Percentiles rank a stretch among this genome's conserved stretches.
These are phyloP conservation scores for Hyposoter dolosus DNA, from an alignment of 2,888 invertebrate genomes.

Conservation along the genomic window DNA sequence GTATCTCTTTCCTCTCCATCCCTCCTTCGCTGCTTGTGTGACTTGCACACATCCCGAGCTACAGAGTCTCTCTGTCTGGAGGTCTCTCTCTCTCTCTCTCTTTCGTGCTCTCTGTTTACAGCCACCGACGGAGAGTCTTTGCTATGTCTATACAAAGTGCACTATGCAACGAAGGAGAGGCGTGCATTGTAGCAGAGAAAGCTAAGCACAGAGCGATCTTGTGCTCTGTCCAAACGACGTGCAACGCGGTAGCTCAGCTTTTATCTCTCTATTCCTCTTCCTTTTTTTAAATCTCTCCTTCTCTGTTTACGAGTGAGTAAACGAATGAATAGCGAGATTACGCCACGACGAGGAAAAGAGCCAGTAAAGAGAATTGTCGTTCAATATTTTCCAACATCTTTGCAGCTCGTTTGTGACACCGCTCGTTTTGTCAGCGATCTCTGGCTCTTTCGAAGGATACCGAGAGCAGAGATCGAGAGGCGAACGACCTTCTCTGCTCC, in stretches of 20 bases:
- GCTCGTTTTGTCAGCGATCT: conserved; percentile 69
- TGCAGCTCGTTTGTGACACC: conserved; percentile 68
- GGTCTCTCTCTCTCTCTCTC: conserved; percentile 9
- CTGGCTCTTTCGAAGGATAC: conserved; percentile 55
- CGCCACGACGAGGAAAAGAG: conserved; percentile 47
- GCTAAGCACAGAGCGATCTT: conserved; percentile 58
- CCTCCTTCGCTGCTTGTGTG: conserved; percentile 68
- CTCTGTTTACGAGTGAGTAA: not conserved
- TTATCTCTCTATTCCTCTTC: conserved; percentile 24
- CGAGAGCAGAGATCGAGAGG: conserved; percentile 38
- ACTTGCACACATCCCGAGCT: conserved; percentile 67
- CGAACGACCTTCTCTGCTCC: conserved; percentile 37
- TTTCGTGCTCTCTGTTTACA: conserved; percentile 6
- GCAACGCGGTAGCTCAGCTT: conserved; percentile 56
- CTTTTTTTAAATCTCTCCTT: conserved; percentile 30
- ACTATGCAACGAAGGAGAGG: conserved; percentile 40
- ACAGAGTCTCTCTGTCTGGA: not conserved
- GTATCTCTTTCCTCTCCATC: conserved; percentile 52
- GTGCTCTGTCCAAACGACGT: conserved; percentile 43
- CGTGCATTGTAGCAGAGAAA: conserved; percentile 48
- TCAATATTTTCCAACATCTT: conserved; percentile 51
- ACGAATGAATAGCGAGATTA: conserved; percentile 57
- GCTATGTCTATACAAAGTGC: conserved; percentile 21
- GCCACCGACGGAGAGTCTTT: not conserved
- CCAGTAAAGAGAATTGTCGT: conserved; percentile 15